Conservation (phyloP, 2,113 vertebrate species). For the Polypterus senegalus region DNA sequence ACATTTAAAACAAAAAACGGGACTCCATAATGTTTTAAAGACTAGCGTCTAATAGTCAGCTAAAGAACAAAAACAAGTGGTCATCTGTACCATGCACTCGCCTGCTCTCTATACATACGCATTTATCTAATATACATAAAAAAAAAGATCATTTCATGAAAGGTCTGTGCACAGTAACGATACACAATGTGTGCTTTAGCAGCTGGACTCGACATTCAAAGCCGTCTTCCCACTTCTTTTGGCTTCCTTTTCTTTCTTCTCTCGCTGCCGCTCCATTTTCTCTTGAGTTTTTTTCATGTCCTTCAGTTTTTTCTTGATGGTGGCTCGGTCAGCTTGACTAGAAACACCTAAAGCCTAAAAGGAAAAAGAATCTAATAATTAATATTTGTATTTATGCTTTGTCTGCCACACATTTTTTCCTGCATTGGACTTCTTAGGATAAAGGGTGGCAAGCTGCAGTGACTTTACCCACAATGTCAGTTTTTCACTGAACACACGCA, state of each 20-base stretch:
- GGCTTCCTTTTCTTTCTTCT: conserved; percentile 66
- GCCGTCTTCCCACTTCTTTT: conserved; percentile 54
- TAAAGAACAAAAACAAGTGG: too few species aligned
- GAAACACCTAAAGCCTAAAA: conserved; percentile 60
- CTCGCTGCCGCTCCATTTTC: conserved; percentile 74
- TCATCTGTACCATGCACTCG: not conserved
- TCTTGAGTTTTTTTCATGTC: conserved; percentile 77
- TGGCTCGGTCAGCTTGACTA: conserved; percentile 69
- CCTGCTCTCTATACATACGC: not conserved
- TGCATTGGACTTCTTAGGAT: too few species aligned
- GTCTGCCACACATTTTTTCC: too few species aligned
- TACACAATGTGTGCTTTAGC: conserved; percentile 42
- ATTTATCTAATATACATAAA: conserved; percentile 1
- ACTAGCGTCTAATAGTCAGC: too few species aligned
- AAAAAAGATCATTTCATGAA: too few species aligned
- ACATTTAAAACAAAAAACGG: too few species aligned
- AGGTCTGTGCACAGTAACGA: not conserved
- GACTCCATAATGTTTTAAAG: too few species aligned
- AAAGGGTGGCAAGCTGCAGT: too few species aligned
- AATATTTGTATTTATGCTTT: too few species aligned
- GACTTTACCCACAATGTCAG: too few species aligned
- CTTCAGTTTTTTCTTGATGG: conserved; percentile 78
- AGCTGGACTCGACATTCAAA: conserved; percentile 56
- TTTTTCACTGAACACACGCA: too few species aligned
- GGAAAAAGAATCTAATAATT: not conserved